Percentiles rank a stretch among this genome's conserved stretches.
These are phyloP conservation scores for Ibidorhyncha struthersii DNA, from an alignment of 2,113 vertebrate species.

Conservation along the genomic window DNA sequence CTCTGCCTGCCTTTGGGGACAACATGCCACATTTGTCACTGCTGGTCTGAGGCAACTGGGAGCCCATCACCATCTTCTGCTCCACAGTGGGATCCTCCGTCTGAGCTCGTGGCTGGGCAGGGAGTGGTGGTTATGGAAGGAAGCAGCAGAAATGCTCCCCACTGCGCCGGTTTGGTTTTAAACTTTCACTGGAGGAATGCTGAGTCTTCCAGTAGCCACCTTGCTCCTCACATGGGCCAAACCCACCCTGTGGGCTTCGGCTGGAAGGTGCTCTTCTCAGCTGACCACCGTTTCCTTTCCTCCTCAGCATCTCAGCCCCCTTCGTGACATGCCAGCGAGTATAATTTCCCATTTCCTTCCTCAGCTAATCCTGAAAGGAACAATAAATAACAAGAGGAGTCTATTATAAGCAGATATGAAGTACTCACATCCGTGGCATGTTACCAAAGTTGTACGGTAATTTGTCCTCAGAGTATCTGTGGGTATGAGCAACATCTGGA, in stretches of 20 bases:
- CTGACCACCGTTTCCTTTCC: not conserved
- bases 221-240: not conserved
- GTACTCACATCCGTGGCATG: not conserved
- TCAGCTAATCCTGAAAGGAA: not conserved
- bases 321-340: not conserved
- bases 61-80: not conserved
- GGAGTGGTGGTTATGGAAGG: not conserved
- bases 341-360: constrained; percentile 2
- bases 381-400: not conserved
- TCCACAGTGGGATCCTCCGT: fast-evolving
- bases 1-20: not conserved
- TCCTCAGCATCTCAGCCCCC: not conserved
- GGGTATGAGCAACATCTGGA: not conserved
- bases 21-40: not conserved
- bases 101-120: not conserved
- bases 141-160: not conserved
- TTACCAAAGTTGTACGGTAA: not conserved
- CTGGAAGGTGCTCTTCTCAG: not conserved
- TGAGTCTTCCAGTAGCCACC: not conserved
- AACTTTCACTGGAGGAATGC: not conserved
- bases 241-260: fast-evolving
- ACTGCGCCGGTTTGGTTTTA: not conserved
- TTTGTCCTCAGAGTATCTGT: not conserved
- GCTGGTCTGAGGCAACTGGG: fast-evolving
- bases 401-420: not conserved